Evolutionary conservation across 1,140 invertebrate genomes (phyloP), one percentile per base, ranked within the genome.

Genomic region (Hypsibius dujardini): DNA sequence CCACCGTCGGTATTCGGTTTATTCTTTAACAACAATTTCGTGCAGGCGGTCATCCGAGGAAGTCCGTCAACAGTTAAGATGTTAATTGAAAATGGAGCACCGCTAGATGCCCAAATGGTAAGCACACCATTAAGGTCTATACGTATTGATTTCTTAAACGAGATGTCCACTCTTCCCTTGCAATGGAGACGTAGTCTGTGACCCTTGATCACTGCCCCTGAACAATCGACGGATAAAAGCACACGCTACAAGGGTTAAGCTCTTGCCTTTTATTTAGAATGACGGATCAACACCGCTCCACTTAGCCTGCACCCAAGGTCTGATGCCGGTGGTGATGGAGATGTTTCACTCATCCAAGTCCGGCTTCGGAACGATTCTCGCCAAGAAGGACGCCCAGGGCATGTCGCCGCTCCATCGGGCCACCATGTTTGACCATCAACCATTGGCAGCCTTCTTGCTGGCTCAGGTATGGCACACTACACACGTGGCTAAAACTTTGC

Each of bases 401-500:
- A 91, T 90, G 89, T 91, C 89, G 1, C 90, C 90, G 0, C 79
- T 93, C 2, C 90, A 93, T 77, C 89, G 87, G 76, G 90, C 90
- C 0, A 87, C 89, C 1, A 89, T 92, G 86, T 92, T 92, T 74
- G 88, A 93, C 78, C 88, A 92, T 78, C 85, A 0, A 85, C 88
- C 70, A 87, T 92, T 15, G 88, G 89, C 0, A 84, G 87, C 70
- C 92, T 85, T 79, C 79, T 93, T 1, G 80, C 28, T 91, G 1
- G 75, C 80, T n/a, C 85, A 91, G 79, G 85, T 85, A 76, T 75
- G 75, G 67, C 14, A 1, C 67, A 45, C 1, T 56, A 7, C 7
- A 56, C 50, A n/a, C 7, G 7, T 56, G n/a, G 0, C 50, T n/a
- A 56, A 56, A 12, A n/a, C 7, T 0, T 56, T 28, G 28, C 28